Conservation (phyloP, 2,888 invertebrate genomes). For the Hemistola chrysoprasaria region DNA sequence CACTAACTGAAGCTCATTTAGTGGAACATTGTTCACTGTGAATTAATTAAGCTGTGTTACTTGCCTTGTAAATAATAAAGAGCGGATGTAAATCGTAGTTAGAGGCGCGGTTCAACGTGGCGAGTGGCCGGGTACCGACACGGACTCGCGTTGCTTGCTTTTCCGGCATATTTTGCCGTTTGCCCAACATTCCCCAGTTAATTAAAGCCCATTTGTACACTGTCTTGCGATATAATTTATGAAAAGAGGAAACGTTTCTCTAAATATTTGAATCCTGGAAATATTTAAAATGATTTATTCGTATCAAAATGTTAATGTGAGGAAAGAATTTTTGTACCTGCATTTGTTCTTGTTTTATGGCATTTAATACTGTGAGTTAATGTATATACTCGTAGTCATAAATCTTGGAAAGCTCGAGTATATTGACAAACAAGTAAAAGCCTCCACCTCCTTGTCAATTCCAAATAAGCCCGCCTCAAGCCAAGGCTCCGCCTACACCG, state of each 20-base stretch:
- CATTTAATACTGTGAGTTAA: not conserved
- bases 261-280: slow-evolving; percentile 51
- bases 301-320: slow-evolving; percentile 4
- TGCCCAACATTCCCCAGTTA: slow-evolving; percentile 75
- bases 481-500: slow-evolving; percentile 73
- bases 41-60: slow-evolving; percentile 53
- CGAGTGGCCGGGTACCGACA: slow-evolving; percentile 30
- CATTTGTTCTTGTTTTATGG: not conserved
- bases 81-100: slow-evolving; percentile 68
- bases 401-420: slow-evolving; percentile 33
- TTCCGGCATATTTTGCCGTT: slow-evolving; percentile 71
- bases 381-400: slow-evolving; percentile 17
- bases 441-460: slow-evolving; percentile 76
- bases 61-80: slow-evolving; percentile 57
- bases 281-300: slow-evolving; percentile 32
- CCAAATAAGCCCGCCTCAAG: slow-evolving; percentile 78
- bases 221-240: slow-evolving; percentile 74
- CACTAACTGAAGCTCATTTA: slow-evolving; percentile 19
- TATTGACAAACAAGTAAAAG: slow-evolving; percentile 66
- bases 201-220: slow-evolving; percentile 78
- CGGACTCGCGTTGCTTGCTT: slow-evolving; percentile 43
- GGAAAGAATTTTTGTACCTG: slow-evolving; percentile 1
- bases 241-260: slow-evolving; percentile 60
- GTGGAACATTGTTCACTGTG: slow-evolving; percentile 39
- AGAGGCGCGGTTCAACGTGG: slow-evolving; percentile 47